Evolutionary conservation across 2,113 vertebrate genomes (phyloP).

Genomic region (Cricetomys ansorgei): DNA sequence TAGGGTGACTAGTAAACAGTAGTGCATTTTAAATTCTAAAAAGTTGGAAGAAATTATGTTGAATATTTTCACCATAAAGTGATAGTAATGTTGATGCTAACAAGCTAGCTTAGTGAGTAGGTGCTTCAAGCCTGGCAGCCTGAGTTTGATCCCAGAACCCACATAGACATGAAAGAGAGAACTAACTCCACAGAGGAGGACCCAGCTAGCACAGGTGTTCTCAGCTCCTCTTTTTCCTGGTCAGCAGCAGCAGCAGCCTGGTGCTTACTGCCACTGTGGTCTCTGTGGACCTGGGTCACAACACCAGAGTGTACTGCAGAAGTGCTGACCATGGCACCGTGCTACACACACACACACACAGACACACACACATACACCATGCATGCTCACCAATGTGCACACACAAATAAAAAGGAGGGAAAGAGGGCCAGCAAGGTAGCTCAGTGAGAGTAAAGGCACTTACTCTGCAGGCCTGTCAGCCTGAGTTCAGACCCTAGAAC

Average conservation of each 20-base stretch:
- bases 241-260: not conserved
- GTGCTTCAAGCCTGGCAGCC: not conserved
- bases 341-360: no score
- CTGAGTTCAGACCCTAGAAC: not conserved
- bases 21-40: not conserved
- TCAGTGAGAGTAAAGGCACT: not conserved
- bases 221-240: not conserved
- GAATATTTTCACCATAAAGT: not conserved
- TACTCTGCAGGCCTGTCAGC: not conserved
- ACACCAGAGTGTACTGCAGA: not conserved
- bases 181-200: not conserved
- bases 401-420: not conserved
- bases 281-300: not conserved
- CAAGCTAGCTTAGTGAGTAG: not conserved
- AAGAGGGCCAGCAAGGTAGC: not conserved
- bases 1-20: not conserved
- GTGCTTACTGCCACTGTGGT: rapidly evolving
- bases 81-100: not conserved
- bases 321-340: constrained; percentile 35
- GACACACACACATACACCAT: no score
- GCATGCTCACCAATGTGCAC: not conserved
- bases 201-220: not conserved
- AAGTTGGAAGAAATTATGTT: not conserved
- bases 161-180: not conserved
- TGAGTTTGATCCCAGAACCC: not conserved